Evolutionary conservation across 2,797 vertebrate species (phyloP), one percentile per base, ranked within the genome.

Genomic region (Carapus acus): DNA sequence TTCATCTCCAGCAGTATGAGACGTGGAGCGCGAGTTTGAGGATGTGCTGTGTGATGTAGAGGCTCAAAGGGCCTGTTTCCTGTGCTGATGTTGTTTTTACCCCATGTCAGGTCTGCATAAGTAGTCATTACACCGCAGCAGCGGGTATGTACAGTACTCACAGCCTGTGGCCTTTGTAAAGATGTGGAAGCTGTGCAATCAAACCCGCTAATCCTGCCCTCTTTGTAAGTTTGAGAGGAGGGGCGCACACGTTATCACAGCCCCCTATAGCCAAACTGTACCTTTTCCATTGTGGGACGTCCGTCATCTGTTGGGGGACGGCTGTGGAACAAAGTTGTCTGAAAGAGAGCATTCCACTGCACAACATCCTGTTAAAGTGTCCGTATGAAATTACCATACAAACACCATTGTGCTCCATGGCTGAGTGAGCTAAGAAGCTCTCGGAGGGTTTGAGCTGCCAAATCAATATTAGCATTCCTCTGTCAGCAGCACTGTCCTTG

Each of bases 381-480:
- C 69, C 59, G 58, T 71, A 81, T 82, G 62, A 83, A 85, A 84
- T 87, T 74, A 82, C 81, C 74, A 64, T 77, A 71, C 73, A 84
- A 85, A 84, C 84, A 85, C 48, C 72, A 62, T 50, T 75, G 72
- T 67, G 66, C 66, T 65, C 77, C 63, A 62, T 67, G 74, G 76
- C 61, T 71, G 74, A 81, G 65, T 74, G 77, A 82, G 69, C 75
- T 79, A 73, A 85, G 78, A 63, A 65, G 82, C 71, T 80, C 79
- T 83, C 58, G 58, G 62, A 74, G 43, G 43, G 45, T 58, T 67
- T 64, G 54, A 77, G 73, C 71, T 62, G 69, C 68, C 76, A 79
- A 76, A 83, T 81, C 78, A 81, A 77, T 77, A 76, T 84, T 80
- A 82, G 74, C 75, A 83, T 84, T 81, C 73, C 76, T 77, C 57